Base-by-base conservation (phyloP, 2,113 vertebrate genomes). In the Andinoacara biseriatus region DNA sequence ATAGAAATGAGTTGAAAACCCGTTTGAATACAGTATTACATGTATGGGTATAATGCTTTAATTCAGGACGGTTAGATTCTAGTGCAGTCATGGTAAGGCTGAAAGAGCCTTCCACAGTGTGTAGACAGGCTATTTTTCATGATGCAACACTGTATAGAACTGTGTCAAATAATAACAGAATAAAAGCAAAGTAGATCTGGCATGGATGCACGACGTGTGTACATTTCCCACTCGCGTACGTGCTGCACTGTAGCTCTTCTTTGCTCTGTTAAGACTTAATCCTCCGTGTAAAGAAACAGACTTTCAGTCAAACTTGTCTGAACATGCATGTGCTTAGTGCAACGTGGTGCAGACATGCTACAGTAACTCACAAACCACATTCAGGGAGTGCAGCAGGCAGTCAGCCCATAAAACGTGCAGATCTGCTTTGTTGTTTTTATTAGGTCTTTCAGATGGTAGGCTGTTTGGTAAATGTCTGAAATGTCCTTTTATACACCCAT, bases 371-470 rank as follows among this genome's bases (percentile, higher is more conserved):
- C 26, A 57, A 52, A 80, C 8, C 20, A 31, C 49, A 61, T 69
- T 43, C 57, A 81, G 33, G 7, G 14, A n/a, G 10, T 49, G 35
- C 76, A 83, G 72, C 76, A 52, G 62, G 10, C 78, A 31, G 49
- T n/a, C 24, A 60, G 20, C 15, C 5, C 20, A 18, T 3, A 10
- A 69, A 81, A 76, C 29, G 43, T 72, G 74, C 54, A 80, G 40
- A 59, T 74, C 57, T 43, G 6, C 72, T 88, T 24, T 56, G 38
- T 6, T 24, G 76, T 59, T 82, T 84, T 58, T 29, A 60, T 78
- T 38, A 58, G 29, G 18, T 40, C 43, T 17, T 60, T 7, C 18
- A 35, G 22, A 58, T 40, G 59, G 17, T 38, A 43, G 20, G 1
- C 54, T 69, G 54, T 24, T 58, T 35, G n/a, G 31, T 33, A 56